Conservation (phyloP, 2,113 vertebrate genomes). For the Zonotrichia leucophrys region DNA sequence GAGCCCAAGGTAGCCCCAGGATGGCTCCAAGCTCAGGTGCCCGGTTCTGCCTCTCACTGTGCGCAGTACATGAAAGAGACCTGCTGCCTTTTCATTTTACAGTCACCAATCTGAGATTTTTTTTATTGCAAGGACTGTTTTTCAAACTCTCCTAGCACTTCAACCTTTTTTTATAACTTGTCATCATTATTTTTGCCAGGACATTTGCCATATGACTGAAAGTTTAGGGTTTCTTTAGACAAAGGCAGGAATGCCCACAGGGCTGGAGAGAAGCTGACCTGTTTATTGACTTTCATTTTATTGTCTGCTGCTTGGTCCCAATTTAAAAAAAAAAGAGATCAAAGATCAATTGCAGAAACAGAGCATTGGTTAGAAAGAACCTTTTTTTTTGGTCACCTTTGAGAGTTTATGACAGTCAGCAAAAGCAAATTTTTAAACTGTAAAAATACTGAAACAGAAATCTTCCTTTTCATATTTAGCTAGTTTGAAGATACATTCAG, state of each 20-base stretch:
- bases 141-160: background rate
- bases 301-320: background rate
- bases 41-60: background rate
- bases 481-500: background rate
- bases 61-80: background rate
- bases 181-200: background rate
- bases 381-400: background rate
- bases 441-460: background rate
- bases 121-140: background rate
- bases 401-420: background rate
- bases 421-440: background rate
- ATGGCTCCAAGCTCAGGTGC: rapidly evolving
- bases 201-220: background rate
- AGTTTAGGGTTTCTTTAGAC: background rate
- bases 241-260: background rate
- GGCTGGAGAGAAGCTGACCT: background rate
- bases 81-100: background rate
- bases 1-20: background rate
- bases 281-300: constrained; percentile 21
- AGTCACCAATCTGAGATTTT: background rate
- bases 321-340: background rate
- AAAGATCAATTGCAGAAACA: background rate
- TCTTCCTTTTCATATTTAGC: background rate
- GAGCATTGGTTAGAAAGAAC: background rate
- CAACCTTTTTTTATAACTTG: background rate